Conservation (phyloP, 1,140 invertebrate genomes). For the Lordiphosa collinella region DNA sequence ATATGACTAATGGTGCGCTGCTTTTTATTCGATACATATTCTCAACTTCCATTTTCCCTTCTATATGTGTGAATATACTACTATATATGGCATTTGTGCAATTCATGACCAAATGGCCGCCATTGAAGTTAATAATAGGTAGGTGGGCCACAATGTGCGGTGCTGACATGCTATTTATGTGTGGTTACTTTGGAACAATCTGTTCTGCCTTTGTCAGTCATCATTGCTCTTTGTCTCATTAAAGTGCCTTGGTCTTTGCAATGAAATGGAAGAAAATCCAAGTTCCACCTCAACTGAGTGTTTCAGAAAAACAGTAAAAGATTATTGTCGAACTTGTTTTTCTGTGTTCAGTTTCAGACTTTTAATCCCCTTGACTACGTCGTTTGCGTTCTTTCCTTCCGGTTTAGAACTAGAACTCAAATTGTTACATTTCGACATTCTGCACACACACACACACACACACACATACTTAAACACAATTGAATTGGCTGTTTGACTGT, state of each 20-base stretch:
- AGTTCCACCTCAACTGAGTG: no score
- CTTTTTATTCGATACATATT: slow-evolving; percentile 57
- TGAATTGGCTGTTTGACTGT: slow-evolving; percentile 56
- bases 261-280: no score
- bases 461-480: slow-evolving; percentile 31
- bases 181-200: no score
- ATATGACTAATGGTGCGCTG: slow-evolving; percentile 73
- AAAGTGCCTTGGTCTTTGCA: no score
- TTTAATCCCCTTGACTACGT: no score
- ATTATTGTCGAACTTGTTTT: no score
- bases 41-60: slow-evolving; percentile 2
- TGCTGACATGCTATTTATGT: slow-evolving; percentile 72
- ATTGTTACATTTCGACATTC: slow-evolving; percentile 54
- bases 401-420: slow-evolving; percentile 5
- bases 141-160: slow-evolving; percentile 45
- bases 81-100: slow-evolving; percentile 59
- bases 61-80: background rate
- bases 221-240: no score
- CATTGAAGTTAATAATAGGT: slow-evolving; percentile 53
- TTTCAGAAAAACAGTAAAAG: no score
- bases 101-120: slow-evolving; percentile 56
- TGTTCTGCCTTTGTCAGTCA: no score
- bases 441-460: slow-evolving; percentile 4
- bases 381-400: no score
- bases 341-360: no score